phyloP scores from a whole-genome alignment of 1,140 invertebrate genomes.

The Drosophila dunni region DNA sequence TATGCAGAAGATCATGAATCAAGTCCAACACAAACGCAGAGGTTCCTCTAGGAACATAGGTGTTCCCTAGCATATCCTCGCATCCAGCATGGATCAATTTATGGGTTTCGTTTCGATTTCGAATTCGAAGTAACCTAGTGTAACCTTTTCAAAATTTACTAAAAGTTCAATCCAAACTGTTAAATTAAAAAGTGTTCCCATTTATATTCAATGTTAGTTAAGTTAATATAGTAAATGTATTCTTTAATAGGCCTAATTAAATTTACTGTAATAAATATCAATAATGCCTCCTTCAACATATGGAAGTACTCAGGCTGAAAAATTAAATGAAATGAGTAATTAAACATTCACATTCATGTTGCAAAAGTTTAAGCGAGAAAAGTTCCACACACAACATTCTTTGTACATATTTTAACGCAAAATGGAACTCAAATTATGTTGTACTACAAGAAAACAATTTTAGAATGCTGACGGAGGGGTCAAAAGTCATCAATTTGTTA shows the following conservation, averaged over 20 bases:
- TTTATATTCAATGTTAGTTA: too few relatives aligned
- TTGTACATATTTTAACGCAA: conserved; percentile 55
- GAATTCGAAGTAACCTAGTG: too few relatives aligned
- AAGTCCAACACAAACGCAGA: conserved; percentile 18
- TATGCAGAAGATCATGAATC: conserved; percentile 48
- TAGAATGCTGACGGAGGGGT: background rate
- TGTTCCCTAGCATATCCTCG: background rate
- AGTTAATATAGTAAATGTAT: too few relatives aligned
- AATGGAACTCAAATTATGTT: conserved; percentile 65
- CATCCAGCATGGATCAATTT: background rate
- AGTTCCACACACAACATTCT: conserved; percentile 27
- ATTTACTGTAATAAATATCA: too few relatives aligned
- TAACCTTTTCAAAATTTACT: too few relatives aligned
- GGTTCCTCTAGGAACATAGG: conserved; percentile 2
- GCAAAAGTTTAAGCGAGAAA: background rate
- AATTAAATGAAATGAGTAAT: conserved; percentile 54
- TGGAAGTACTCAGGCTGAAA: background rate
- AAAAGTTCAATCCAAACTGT: too few relatives aligned
- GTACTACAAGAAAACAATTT: conserved; percentile 6
- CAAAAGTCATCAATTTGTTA: too few relatives aligned
- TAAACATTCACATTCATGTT: conserved; percentile 37
- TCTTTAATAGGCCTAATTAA: too few relatives aligned
- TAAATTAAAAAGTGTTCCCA: too few relatives aligned
- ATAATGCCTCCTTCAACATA: too few relatives aligned
- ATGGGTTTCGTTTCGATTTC: too few relatives aligned